A percentile compares a stretch with the other conserved stretches of the same genome.
phyloP scores from a whole-genome alignment of 2,797 vertebrate species.

The Centropyge bicolor region DNA sequence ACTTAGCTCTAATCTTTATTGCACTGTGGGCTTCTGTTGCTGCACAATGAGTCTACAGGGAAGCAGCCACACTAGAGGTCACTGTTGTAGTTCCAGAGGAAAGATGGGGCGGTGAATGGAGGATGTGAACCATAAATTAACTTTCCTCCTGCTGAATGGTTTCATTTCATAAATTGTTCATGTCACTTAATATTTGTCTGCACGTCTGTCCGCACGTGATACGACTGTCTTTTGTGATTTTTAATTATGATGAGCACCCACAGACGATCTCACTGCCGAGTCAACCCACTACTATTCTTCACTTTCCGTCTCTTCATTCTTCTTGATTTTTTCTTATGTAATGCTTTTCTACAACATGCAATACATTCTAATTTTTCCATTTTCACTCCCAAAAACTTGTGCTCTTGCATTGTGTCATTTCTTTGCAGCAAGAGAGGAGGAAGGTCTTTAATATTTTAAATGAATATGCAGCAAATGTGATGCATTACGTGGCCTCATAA shows the following conservation, averaged over 20 bases:
- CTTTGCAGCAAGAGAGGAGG: slow-evolving; percentile 13
- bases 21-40: not conserved
- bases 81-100: slow-evolving; percentile 92
- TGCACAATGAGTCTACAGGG: slow-evolving; percentile 21
- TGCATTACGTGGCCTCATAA: slow-evolving; percentile 73
- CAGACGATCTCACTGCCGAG: not conserved
- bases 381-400: not conserved
- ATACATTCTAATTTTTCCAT: not conserved
- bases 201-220: not conserved
- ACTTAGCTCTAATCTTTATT: not conserved
- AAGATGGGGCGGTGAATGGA: slow-evolving; percentile 13
- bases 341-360: not conserved
- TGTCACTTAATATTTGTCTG: slow-evolving; percentile 15
- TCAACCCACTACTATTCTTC: not conserved
- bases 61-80: slow-evolving; percentile 95
- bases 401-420: slow-evolving; percentile 35
- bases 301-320: not conserved
- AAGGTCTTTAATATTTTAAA: slow-evolving; percentile 75
- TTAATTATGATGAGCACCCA: not conserved
- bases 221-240: not conserved
- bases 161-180: slow-evolving; percentile 10
- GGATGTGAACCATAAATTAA: slow-evolving; percentile 19
- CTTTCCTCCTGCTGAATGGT: slow-evolving; percentile 1
- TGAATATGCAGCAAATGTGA: slow-evolving; percentile 70
- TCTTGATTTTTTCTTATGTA: not conserved